Percentiles rank a stretch among this genome's conserved stretches.
Conservation (phyloP, 2,888 invertebrate genomes). For the Lasius fuliginosus region DNA sequence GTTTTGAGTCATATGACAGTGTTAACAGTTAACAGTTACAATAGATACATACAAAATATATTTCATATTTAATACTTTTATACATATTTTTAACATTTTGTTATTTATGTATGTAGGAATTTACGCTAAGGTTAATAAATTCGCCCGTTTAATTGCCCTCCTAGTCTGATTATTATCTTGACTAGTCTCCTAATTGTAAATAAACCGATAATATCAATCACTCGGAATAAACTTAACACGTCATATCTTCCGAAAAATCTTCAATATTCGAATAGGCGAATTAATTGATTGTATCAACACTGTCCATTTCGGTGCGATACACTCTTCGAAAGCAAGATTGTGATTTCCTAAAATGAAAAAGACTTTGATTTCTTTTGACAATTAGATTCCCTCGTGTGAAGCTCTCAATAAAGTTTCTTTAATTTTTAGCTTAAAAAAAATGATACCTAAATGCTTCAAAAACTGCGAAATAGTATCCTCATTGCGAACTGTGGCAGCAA, state of each 20-base stretch:
- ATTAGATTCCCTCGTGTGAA: slow-evolving; percentile 1
- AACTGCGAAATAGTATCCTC: slow-evolving; percentile 89
- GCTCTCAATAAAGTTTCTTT: slow-evolving; percentile 25
- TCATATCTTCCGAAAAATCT: slow-evolving; percentile 74
- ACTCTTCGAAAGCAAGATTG: slow-evolving; percentile 77
- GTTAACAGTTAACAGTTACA: slow-evolving; percentile 46
- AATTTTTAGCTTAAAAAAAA: not conserved
- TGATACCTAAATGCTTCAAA: slow-evolving; percentile 87
- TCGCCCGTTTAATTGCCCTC: slow-evolving; percentile 53
- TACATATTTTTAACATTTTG: slow-evolving; percentile 65
- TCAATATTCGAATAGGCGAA: slow-evolving; percentile 80
- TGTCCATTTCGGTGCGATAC: slow-evolving; percentile 66
- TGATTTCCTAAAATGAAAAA: slow-evolving; percentile 72
- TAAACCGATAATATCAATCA: not conserved
- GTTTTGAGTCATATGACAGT: slow-evolving; percentile 81
- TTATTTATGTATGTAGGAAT: slow-evolving; percentile 62
- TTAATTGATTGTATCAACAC: slow-evolving; percentile 76
- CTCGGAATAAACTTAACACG: slow-evolving; percentile 21
- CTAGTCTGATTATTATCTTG: not conserved
- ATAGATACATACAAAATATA: slow-evolving; percentile 46
- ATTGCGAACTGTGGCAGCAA: slow-evolving; percentile 90
- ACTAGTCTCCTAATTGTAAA: slow-evolving; percentile 35
- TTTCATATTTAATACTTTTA: slow-evolving; percentile 65
- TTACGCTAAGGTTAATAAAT: slow-evolving; percentile 64
- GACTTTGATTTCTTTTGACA: not conserved